Percentiles rank a stretch among this genome's conserved stretches.
Evolutionary conservation across 2,888 invertebrate genomes (phyloP).

Genomic region (Biston betularia): DNA sequence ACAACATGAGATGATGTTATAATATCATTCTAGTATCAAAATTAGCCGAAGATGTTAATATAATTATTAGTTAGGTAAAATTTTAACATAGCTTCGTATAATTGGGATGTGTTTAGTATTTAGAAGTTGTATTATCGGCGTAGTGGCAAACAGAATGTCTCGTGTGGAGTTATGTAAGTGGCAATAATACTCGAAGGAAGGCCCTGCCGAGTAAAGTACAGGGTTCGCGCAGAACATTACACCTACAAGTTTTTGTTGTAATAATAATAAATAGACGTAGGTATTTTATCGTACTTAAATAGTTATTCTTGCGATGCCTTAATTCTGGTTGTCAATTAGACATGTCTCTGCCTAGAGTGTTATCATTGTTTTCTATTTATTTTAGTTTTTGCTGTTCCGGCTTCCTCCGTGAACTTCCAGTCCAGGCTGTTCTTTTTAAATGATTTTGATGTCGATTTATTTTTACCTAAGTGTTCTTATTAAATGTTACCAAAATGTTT

Average conservation of each 20-base stretch:
- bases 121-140: slow-evolving; percentile 79
- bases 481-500: slow-evolving; percentile 88
- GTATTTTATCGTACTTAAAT: slow-evolving; percentile 87
- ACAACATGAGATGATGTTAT: slow-evolving; percentile 85
- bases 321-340: slow-evolving; percentile 87
- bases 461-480: slow-evolving; percentile 88
- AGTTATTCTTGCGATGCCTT: slow-evolving; percentile 87
- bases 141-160: slow-evolving; percentile 80
- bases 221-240: slow-evolving; percentile 68
- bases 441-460: slow-evolving; percentile 87
- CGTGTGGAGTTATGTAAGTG: slow-evolving; percentile 76
- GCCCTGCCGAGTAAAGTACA: slow-evolving; percentile 72
- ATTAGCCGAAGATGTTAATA: slow-evolving; percentile 87
- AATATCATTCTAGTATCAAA: slow-evolving; percentile 86
- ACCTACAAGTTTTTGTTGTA: slow-evolving; percentile 84
- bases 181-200: slow-evolving; percentile 84
- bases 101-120: slow-evolving; percentile 86
- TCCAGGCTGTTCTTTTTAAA: slow-evolving; percentile 87
- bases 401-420: slow-evolving; percentile 86
- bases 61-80: slow-evolving; percentile 85
- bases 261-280: slow-evolving; percentile 86
- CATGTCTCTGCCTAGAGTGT: slow-evolving; percentile 85
- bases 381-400: slow-evolving; percentile 85
- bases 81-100: slow-evolving; percentile 86
- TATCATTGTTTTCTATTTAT: slow-evolving; percentile 84